Evolutionary conservation across 2,888 invertebrate species (phyloP), one percentile per base, ranked within the genome.

Genomic region (Drosophila ustulata): DNA sequence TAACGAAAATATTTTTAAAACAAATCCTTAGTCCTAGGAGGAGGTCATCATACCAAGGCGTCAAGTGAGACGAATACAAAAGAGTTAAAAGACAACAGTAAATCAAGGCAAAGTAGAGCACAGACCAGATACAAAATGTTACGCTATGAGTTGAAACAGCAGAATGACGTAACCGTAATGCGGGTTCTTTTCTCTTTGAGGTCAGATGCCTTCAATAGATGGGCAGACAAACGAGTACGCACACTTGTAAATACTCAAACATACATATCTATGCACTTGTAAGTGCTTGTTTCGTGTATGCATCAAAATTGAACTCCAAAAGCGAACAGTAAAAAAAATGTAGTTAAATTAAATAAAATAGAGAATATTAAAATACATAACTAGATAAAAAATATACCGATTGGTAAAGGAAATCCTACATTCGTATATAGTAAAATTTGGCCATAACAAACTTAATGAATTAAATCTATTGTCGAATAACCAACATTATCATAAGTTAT

Each of bases 311-410:
- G 55, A 61, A 62, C 71, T 71, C 74, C 62, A 78, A 82, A 80
- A 68, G 73, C 76, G 70, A 86, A 68, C 76, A 70, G 72, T 59
- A 83, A 65, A 77, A 83, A 87, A 75, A 72, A 71, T 18, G 2
- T 18, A 18, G 18, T 18, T 18, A 18, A 1, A 75, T 18, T 18
- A 18, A 1, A 75, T 66, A 63, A 55, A 63, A 63, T 53, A 53
- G 53, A 39, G 37, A 55, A 43, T 61, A 56, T 45, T 34, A 13
- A 45, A 34, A 18, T 25, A 43, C 23, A 43, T 26, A 28, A 2
- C 9, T 28, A 28, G 28, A 41, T 53, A 25, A 30, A 30, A 18
- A 7, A 30, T 32, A 45, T 30, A 32, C 8, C 6, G n/a, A 9
- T 9, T 18, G 41, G 28, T 3, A 18, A 37, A 26, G 18, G 18